A percentile compares a stretch with the other conserved stretches of the same genome.
Evolutionary conservation across 1,140 invertebrate species (phyloP).

Genomic region (Lineus longissimus): DNA sequence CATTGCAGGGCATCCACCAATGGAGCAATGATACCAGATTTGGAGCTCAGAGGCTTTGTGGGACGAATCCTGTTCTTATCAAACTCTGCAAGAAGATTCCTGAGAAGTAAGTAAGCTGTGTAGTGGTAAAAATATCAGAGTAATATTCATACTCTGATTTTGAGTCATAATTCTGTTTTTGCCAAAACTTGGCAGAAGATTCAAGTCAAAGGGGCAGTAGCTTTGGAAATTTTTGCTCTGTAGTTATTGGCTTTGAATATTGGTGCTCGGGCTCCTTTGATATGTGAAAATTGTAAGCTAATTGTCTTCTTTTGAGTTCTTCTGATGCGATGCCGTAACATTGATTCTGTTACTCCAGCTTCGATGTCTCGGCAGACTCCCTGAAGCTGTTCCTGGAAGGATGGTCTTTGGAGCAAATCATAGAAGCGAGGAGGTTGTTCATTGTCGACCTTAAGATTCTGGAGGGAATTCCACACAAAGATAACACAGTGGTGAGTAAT

Average conservation of each 20-base stretch:
- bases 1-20: conserved; percentile 48
- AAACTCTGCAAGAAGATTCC: conserved; percentile 52
- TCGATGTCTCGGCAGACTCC: conserved; percentile 53
- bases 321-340: no score
- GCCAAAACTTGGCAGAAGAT: no score
- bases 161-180: no score
- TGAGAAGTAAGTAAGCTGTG: conserved; percentile 46
- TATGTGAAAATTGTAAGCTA: no score
- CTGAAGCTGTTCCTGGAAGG: conserved; percentile 54
- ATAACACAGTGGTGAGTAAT: conserved; percentile 32
- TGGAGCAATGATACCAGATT: conserved; percentile 48
- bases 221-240: no score
- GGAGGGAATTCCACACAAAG: conserved; percentile 41
- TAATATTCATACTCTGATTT: no score
- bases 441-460: conserved; percentile 55
- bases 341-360: conserved; percentile 29
- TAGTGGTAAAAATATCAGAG: no score
- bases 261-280: no score
- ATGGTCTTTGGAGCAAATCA: conserved; percentile 46
- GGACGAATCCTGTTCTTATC: conserved; percentile 53
- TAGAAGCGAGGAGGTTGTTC: conserved; percentile 55
- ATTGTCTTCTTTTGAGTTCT: no score
- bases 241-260: no score
- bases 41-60: conserved; percentile 37
- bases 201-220: no score